Percentiles rank a stretch among this genome's conserved stretches.
phyloP scores from a whole-genome alignment of 2,113 vertebrate genomes.

The Strix uralensis region DNA sequence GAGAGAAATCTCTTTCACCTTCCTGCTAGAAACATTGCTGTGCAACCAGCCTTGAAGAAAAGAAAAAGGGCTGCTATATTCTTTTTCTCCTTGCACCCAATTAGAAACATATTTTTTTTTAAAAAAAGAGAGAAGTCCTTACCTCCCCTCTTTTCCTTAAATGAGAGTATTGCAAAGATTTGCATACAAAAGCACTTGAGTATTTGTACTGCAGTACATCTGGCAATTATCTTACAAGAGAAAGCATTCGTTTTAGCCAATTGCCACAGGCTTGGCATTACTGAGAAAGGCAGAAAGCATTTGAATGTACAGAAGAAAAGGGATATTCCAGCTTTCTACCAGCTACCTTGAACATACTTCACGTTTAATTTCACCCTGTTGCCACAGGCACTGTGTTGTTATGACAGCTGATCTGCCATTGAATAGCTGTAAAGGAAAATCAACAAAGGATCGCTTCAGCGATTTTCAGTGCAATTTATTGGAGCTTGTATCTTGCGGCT shows the following conservation, averaged over 20 bases:
- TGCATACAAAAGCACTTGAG: slow-evolving; percentile 21
- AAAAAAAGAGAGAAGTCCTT: not conserved
- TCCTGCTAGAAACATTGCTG: not conserved
- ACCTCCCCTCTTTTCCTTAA: not conserved
- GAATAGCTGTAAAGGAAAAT: slow-evolving; percentile 63
- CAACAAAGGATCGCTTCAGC: slow-evolving; percentile 56
- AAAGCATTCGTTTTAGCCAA: not conserved
- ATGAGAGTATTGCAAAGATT: not conserved
- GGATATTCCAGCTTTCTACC: slow-evolving; percentile 52
- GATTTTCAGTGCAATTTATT: slow-evolving; percentile 37
- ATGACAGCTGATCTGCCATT: slow-evolving; percentile 44
- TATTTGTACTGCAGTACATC: slow-evolving; percentile 19
- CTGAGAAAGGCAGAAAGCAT: not conserved
- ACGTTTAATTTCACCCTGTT: slow-evolving; percentile 52
- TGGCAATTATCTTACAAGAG: slow-evolving; percentile 40
- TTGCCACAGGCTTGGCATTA: not conserved
- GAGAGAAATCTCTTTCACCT: not conserved
- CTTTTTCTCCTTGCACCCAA: not conserved
- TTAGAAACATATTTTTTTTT: not conserved
- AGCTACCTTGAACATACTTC: slow-evolving; percentile 63
- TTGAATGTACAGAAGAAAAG: not conserved
- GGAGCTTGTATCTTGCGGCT: slow-evolving; percentile 46
- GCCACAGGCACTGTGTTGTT: slow-evolving; percentile 44
- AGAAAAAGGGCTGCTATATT: not conserved
- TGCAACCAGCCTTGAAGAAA: not conserved